Percentiles rank a stretch among this genome's conserved stretches.
Conservation (phyloP, 2,888 invertebrate genomes). For the Adelphocoris suturalis region DNA sequence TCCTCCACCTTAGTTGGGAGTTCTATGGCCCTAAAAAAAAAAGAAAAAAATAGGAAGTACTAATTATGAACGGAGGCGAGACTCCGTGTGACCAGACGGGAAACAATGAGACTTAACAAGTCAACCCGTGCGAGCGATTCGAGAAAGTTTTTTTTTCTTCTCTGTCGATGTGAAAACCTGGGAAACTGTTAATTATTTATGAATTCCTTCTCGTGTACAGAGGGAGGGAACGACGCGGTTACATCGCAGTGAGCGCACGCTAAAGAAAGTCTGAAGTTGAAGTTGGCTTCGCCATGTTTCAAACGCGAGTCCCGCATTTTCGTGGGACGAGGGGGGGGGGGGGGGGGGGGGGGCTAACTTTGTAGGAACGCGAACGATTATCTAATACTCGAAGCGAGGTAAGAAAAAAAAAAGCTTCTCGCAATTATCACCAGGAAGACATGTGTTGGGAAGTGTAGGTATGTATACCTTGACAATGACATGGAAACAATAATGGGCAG, state of each 20-base stretch:
- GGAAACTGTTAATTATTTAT: constrained; percentile 54
- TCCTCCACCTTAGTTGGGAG: not conserved
- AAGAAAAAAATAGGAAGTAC: not conserved
- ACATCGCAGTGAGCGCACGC: constrained; percentile 35
- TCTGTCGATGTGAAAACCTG: constrained; percentile 36
- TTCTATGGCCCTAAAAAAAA: not conserved
- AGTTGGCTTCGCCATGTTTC: not conserved
- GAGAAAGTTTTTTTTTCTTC: not conserved
- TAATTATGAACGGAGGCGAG: constrained; percentile 18
- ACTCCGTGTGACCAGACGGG: constrained; percentile 10
- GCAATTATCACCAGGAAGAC: not conserved
- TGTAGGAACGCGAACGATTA: not conserved
- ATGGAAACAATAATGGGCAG: not conserved
- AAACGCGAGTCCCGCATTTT: not conserved
- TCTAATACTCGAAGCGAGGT: constrained; percentile 1
- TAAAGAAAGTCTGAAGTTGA: not conserved
- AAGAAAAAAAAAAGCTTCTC: constrained; percentile 2
- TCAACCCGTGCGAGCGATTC: constrained; percentile 29
- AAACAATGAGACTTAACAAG: constrained; percentile 27
- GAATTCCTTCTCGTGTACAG: not conserved
- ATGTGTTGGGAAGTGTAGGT: not conserved
- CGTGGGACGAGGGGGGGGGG: too few species aligned
- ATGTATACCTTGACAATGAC: constrained; percentile 19
- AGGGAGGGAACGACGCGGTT: constrained; percentile 7
- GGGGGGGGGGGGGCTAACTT: not conserved